Evolutionary conservation across 2,113 vertebrate genomes (phyloP).

Genomic region (Lonchura striata): DNA sequence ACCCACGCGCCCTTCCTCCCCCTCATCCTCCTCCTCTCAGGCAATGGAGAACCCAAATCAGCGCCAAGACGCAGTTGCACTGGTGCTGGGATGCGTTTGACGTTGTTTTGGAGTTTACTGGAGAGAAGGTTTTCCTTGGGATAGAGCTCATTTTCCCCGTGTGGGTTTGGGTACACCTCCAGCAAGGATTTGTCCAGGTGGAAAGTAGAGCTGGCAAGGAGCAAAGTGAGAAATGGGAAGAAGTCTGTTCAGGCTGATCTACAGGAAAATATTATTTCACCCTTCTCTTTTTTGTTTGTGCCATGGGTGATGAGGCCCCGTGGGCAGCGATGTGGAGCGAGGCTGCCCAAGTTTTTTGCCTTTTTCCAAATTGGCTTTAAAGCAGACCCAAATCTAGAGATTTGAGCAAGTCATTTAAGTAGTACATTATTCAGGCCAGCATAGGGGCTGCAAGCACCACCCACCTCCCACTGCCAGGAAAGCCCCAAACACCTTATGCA

Average conservation of each 20-base stretch:
- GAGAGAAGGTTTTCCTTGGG: neutral
- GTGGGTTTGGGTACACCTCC: neutral
- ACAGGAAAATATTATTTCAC: neutral
- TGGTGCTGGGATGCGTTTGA: neutral
- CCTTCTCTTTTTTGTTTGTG: neutral
- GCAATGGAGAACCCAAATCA: neutral
- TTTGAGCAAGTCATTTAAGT: neutral
- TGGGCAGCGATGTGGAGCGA: neutral
- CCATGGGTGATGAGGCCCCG: rapidly evolving
- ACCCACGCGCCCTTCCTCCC: neutral
- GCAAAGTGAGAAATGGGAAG: neutral
- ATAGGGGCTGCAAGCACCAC: neutral
- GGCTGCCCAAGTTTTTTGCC: rapidly evolving
- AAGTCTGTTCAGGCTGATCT: neutral
- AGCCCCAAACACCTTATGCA: neutral
- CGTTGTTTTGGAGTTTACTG: neutral
- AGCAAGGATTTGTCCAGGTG: neutral
- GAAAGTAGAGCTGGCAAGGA: neutral
- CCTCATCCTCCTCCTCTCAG: neutral
- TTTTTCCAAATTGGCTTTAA: neutral
- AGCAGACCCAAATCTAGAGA: neutral
- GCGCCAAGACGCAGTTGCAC: rapidly evolving
- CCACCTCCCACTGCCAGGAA: neutral
- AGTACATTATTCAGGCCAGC: neutral
- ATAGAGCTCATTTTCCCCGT: neutral